These are phyloP conservation scores for Myathropa florea DNA, from an alignment of 2,888 invertebrate species.

Conservation along the genomic window DNA sequence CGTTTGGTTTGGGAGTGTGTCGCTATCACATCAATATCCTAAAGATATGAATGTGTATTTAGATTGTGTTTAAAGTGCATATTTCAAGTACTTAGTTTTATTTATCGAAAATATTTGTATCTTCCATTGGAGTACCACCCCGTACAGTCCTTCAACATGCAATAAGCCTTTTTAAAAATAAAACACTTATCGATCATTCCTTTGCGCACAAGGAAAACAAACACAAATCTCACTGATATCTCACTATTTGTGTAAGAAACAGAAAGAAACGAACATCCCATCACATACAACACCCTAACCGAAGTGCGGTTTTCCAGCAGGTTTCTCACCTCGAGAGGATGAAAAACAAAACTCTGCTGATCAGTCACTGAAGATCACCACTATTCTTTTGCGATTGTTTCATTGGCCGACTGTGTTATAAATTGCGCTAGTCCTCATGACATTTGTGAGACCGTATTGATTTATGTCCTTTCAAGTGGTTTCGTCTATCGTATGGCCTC, in stretches of 20 bases:
- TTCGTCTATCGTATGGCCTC: conserved; percentile 2
- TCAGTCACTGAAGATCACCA: conserved; percentile 13
- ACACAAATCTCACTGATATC: conserved; percentile 18
- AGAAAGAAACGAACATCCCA: conserved; percentile 9
- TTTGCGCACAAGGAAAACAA: conserved; percentile 40
- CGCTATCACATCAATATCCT: background rate
- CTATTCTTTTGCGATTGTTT: conserved; percentile 21
- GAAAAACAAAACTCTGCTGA: conserved; percentile 35
- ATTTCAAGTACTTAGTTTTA: background rate
- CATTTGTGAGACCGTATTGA: conserved; percentile 65
- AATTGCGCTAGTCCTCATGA: conserved; percentile 57
- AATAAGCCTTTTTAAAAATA: conserved; percentile 65
- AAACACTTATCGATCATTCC: conserved; percentile 53
- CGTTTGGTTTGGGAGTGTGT: background rate
- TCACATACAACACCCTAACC: conserved; percentile 43
- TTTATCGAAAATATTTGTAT: conserved; percentile 59
- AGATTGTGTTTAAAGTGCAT: background rate
- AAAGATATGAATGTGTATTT: no score
- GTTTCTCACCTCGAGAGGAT: conserved; percentile 30
- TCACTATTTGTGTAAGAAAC: conserved; percentile 13
- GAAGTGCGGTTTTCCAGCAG: conserved; percentile 65
- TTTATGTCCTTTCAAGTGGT: conserved; percentile 56
- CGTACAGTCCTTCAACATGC: conserved; percentile 37
- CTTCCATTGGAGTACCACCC: background rate
- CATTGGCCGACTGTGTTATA: conserved; percentile 42